Evolutionary conservation across 2,888 invertebrate genomes (phyloP), one percentile per base, ranked within the genome.

Genomic region (Notodonta ziczac): DNA sequence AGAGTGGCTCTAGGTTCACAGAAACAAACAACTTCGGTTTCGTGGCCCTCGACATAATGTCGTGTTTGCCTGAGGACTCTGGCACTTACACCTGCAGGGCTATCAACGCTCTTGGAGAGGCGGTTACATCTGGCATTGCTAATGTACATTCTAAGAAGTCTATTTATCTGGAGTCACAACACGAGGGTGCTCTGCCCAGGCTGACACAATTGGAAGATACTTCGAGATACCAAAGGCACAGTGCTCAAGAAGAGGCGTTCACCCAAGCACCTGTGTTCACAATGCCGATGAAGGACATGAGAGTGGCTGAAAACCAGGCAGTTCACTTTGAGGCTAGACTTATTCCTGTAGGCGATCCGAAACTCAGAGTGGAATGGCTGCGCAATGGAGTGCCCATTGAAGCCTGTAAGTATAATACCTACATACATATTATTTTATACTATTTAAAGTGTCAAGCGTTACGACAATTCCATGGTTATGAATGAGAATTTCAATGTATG

Each of bases 11-110:
- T 8, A 96, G 99, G 77, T 99, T 99, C 87, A 97, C 98, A 12
- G 98, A 99, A 90, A 98, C 98, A 9, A 98, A 98, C 83, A 99
- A 98, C 90, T 99, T 99, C 86, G 99, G 99, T 53, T 99, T 98
- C 85, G 99, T 99, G 13, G 98, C 99, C 35, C 94, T 99, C 62
- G 99, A 99, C 84, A 98, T 99, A 74, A 96, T 98, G 94, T 97
- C 98, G 74, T 97, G 98, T 63, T 96, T 98, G 80, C 98, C 99
- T 9, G 99, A 99, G 86, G 99, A 99, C 93, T 97, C 98, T 14
- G 99, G 99, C 56, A 97, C 97, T 0, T 99, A 99, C 85, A 99
- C 98, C 0, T 98, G 98, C 86, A 96, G 98, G 79, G 98, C 99
- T 2, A 96, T 96, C 59, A 99, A 99, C 81, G 97, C 97, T 58